Evolutionary conservation across 2,797 vertebrate species (phyloP), one percentile per base, ranked within the genome.

Genomic region (Eulemur albifrons): DNA sequence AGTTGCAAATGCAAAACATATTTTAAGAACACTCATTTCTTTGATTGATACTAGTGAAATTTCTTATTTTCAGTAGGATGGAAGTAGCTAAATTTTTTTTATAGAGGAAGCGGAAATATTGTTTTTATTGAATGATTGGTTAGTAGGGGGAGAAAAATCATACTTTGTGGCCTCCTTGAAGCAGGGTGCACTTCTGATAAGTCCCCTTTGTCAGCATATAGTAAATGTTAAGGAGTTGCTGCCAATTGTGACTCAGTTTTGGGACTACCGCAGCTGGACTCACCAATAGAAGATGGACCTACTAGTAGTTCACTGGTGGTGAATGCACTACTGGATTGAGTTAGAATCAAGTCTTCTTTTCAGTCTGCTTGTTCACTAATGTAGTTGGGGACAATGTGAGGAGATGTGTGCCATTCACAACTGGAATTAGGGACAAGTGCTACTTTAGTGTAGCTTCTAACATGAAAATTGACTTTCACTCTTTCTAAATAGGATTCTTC

Each of bases 401-500:
- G 35, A 25, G 15, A 63, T 3, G 25, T 23, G 15, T 67, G 59
- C 14, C 30, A 57, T 96, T 86, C 52, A 7, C 8, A 32, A 25
- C 1, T 61, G 43, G 92, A 70, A 8, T 17, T 14, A 5, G 21
- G 17, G 9, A 27, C 76, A 27, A 67, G 6, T 93, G 7, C 20
- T 35, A 50, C 59, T 35, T 95, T 63, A 40, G 50, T 50, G 30
- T 40, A 89, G 45, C 48, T 94, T 95, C 80, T 52, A 94, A 57
- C 30, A 48, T 54, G 81, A 93, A 94, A 87, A 57, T 48, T 54
- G 13, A 76, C 77, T 96, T 89, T 79, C 40, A 88, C 4, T 27
- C n/a, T 59, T 84, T 86, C 54, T 97, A 93, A 93, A 93, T 90
- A 86, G 88, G 6, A 17, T 81, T 72, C 63, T 93, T 90, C 63